Evolutionary conservation across 2,113 vertebrate species (phyloP), one percentile per base, ranked within the genome.

Genomic region (Sapajus apella): DNA sequence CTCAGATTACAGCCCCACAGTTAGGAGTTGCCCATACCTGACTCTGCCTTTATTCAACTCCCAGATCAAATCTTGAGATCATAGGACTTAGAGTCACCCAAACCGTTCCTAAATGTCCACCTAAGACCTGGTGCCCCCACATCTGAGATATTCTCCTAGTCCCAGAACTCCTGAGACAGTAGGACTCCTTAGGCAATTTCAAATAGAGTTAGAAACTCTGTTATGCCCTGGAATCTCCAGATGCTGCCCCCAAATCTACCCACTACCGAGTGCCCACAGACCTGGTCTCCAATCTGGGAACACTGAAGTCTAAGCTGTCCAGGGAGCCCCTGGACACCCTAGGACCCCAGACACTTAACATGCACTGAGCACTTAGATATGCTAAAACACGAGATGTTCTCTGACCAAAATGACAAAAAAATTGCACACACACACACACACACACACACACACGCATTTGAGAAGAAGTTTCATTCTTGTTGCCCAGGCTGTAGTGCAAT

Each of bases 1-100:
- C 14, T 79, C 66, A 79, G 66, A 91, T 88, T 66, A 87, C 13
- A 55, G 52, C 45, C 70, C 95, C 84, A 73, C 27, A 77, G 83
- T 85, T 56, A 61, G 87, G 55, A 85, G 7, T 84, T 97, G 73
- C 68, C 50, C 80, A 64, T 88, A 81, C 27, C 47, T 82, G 79
- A 88, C 40, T 76, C 79, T 94, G 27, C 47, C 40, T 82, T 40
- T 61, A 77, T 68, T 72, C 61, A 91, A 25, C 68, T 81, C 70
- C 70, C 56, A 61, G 85, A 94, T 92, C 52, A 68, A 81, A 94
- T 92, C 81, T 88, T 90, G 88, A 93, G 73, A 97, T 32, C 50
- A 43, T 45, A 86, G 77, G 52, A 75, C 73, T 50, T 37, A 93
- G 82, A 92, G 91, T 82, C 35, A n/a, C n/a, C 43, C 73, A 35